A percentile compares a stretch with the other conserved stretches of the same genome.
Conservation (phyloP, 2,113 vertebrate species). For the Delphinus delphis region DNA sequence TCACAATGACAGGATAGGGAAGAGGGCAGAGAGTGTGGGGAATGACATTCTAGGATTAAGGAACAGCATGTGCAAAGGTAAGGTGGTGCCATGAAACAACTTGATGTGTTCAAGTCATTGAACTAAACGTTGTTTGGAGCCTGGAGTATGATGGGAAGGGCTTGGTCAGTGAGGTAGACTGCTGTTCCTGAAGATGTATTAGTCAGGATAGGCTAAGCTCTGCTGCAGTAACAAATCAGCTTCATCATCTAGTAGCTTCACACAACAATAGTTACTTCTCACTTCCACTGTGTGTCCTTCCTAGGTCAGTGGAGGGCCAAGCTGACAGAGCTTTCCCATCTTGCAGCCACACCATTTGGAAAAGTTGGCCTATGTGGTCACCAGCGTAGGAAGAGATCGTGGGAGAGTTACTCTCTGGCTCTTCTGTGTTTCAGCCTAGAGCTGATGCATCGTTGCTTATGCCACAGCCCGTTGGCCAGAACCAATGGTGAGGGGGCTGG, state of each 20-base stretch:
- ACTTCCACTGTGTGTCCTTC: background rate
- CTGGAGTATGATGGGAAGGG: background rate
- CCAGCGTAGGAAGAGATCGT: fast-evolving
- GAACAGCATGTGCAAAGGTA: background rate
- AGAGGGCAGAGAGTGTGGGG: background rate
- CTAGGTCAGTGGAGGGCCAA: background rate
- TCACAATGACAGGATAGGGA: background rate
- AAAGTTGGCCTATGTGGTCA: background rate
- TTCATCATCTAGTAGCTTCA: background rate
- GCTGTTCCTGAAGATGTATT: background rate
- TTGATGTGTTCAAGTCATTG: background rate
- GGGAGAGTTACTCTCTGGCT: background rate
- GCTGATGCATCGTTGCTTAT: background rate
- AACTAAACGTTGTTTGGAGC: background rate
- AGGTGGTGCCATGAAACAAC: background rate
- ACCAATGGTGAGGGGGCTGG: background rate
- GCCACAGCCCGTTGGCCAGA: background rate
- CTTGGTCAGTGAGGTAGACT: background rate
- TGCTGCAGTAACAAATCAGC: background rate
- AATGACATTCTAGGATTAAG: background rate
- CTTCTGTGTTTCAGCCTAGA: background rate
- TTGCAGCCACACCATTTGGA: background rate
- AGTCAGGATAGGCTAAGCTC: background rate
- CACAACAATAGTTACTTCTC: background rate
- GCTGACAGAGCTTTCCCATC: background rate